phyloP scores from a whole-genome alignment of 1,140 invertebrate genomes.

The Rhopalosiphum maidis region DNA sequence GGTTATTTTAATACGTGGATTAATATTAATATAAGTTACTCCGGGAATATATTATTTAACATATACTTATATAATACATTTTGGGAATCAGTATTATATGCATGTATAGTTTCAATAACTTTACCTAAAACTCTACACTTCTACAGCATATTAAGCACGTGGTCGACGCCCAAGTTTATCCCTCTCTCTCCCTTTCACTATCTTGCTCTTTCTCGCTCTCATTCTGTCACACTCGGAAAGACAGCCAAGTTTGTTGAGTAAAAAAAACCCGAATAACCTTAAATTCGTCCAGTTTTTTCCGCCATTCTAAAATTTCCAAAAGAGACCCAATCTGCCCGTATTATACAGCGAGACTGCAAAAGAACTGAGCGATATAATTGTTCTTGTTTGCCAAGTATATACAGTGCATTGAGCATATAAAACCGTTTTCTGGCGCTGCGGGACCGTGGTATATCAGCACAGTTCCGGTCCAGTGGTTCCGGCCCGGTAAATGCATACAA shows the following conservation, averaged over 20 bases:
- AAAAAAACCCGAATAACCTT: not conserved
- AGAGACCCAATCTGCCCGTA: not conserved
- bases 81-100: not conserved
- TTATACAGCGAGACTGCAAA: not conserved
- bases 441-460: not conserved
- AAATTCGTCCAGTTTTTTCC: not conserved
- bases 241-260: conserved; percentile 3
- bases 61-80: not conserved
- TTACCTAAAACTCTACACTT: conserved; percentile 3
- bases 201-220: no score
- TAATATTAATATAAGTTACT: conserved; percentile 29
- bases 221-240: not conserved
- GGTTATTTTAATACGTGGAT: conserved; percentile 21
- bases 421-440: conserved; percentile 29
- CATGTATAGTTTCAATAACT: conserved; percentile 26
- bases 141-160: not conserved
- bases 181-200: not conserved
- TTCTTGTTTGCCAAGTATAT: not conserved
- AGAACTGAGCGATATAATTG: not conserved
- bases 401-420: not conserved
- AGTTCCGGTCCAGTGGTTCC: conserved; percentile 48
- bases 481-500: not conserved
- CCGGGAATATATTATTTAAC: not conserved
- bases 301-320: not conserved
- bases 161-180: not conserved